phyloP scores from a whole-genome alignment of 2,113 vertebrate genomes.

The Leucosticte australis region DNA sequence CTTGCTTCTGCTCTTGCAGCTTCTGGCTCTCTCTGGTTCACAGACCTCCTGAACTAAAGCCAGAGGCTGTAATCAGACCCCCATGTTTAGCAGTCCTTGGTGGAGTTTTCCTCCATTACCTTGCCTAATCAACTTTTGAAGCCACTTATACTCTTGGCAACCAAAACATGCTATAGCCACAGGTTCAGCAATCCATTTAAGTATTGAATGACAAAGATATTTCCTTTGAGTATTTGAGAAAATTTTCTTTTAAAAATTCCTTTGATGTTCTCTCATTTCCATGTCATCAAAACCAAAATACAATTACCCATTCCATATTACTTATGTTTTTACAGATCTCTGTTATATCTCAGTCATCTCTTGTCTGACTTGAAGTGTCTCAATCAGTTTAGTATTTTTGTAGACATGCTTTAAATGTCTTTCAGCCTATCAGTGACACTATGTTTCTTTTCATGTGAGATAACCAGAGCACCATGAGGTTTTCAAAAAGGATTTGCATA shows the following conservation, averaged over 20 bases:
- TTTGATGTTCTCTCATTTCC: background rate
- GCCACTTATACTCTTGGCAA: background rate
- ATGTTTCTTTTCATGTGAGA: background rate
- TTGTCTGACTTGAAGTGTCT: background rate
- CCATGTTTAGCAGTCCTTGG: background rate
- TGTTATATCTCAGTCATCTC: background rate
- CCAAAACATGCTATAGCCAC: background rate
- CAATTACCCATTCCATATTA: background rate
- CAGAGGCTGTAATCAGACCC: background rate
- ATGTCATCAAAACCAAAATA: background rate
- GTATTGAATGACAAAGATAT: background rate
- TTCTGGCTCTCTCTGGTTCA: background rate
- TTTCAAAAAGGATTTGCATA: background rate
- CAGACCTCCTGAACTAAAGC: background rate
- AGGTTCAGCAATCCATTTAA: background rate
- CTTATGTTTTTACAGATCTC: background rate
- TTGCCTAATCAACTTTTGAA: slow-evolving; percentile 12
- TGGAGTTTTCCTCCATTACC: background rate
- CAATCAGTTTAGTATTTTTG: background rate
- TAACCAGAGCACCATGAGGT: background rate
- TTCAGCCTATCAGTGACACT: background rate
- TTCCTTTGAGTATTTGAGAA: slow-evolving; percentile 1
- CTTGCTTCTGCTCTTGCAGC: background rate
- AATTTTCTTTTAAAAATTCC: background rate
- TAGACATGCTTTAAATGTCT: background rate